Evolutionary conservation across 2,113 vertebrate species (phyloP), one percentile per base, ranked within the genome.

Genomic region (Gasterosteus nipponicus): DNA sequence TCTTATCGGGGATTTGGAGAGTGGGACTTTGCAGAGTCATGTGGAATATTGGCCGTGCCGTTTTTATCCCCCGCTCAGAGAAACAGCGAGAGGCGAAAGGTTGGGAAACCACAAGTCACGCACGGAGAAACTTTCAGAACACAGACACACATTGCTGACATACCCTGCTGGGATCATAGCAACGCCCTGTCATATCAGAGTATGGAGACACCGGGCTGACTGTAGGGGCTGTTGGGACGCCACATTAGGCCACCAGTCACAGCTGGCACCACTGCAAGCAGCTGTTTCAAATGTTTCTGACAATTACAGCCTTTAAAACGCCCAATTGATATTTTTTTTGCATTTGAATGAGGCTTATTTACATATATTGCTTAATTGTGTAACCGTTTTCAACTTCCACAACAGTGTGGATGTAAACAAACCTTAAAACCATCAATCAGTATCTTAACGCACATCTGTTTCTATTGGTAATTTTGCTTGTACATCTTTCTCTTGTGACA

Each of bases 1-100:
- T 84, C 87, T 91, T 91, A 91, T 91, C 87, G 74, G 80, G 87
- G 89, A 90, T 90, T 92, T 90, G 84, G 73, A 88, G 73, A 88
- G 88, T 76, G 53, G 70, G 89, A 90, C 80, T 87, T 91, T 92
- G 89, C 88, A 82, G 88, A 84, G 86, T 89, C 90, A 92, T 90
- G 83, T 85, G 79, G 85, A 90, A 92, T 86, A 90, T 85, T 84
- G 84, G 81, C 80, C 73, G 44, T 81, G 79, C 87, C 80, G 3
- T 78, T 87, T 83, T 42, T 33, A 86, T 38, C 81, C 87, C 80
- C 77, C 59, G 51, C 81, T 87, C 73, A 49, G 74, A 84, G 83
- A 89, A 84, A 84, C 77, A 83, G 68, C 66, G 19, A 76, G 79
- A 84, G 70, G 82, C 80, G 78, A 81, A 26, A 86, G 80, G 84